phyloP scores from a whole-genome alignment of 2,888 invertebrate species.

The Axea sp. region DNA sequence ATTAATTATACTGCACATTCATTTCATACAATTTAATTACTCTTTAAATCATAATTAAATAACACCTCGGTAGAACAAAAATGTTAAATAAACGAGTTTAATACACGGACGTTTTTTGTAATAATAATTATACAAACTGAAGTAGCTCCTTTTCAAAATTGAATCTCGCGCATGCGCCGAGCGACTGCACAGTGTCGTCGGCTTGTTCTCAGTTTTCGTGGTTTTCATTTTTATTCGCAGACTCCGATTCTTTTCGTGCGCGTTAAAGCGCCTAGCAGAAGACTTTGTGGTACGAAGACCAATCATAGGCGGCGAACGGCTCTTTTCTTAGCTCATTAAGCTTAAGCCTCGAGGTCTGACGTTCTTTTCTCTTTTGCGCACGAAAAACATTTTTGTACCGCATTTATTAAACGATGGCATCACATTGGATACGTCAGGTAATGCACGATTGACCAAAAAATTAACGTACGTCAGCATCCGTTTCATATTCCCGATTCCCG shows the following conservation, averaged over 20 bases:
- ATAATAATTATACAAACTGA: too few species aligned
- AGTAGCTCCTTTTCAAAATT: too few species aligned
- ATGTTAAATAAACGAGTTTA: too few species aligned
- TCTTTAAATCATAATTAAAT: too few species aligned
- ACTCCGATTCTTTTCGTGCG: constrained; percentile 14
- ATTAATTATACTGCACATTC: too few species aligned
- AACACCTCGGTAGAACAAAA: too few species aligned
- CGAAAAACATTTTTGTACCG: constrained; percentile 63
- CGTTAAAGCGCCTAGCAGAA: constrained; percentile 68
- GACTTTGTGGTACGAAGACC: constrained; percentile 66
- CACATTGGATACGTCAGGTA: constrained; percentile 76
- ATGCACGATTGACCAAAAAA: constrained; percentile 41
- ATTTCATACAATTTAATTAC: too few species aligned
- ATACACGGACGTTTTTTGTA: too few species aligned
- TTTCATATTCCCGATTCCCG: constrained; percentile 55
- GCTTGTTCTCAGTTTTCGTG: constrained; percentile 11
- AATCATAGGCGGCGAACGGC: constrained; percentile 65
- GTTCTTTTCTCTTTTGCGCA: constrained; percentile 65
- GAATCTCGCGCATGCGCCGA: too few species aligned
- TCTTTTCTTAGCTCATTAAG: constrained; percentile 54
- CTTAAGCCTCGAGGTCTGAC: constrained; percentile 63
- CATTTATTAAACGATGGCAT: constrained; percentile 74
- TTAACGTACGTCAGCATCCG: constrained; percentile 7
- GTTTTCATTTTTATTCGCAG: constrained; percentile 57
- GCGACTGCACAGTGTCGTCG: background rate